Conservation (phyloP, 2,888 invertebrate genomes). For the Digitonthophagus gazella region DNA sequence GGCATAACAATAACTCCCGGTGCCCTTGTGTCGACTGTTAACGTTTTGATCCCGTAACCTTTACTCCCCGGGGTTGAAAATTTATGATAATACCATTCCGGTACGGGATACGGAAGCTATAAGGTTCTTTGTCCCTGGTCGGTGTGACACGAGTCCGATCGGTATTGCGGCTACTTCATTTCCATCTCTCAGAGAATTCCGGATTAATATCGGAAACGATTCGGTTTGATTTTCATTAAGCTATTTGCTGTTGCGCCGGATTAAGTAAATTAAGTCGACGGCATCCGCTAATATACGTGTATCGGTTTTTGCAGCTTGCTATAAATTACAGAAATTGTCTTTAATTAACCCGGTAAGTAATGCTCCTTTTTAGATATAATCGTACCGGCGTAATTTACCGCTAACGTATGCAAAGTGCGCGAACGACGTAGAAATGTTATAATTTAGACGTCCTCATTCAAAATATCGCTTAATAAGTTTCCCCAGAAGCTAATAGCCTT, state of each 20-base stretch:
- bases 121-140: conserved; percentile 7
- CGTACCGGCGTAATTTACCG: background rate
- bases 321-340: background rate
- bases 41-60: conserved; percentile 32
- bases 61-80: conserved; percentile 31
- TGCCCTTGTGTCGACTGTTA: conserved; percentile 18
- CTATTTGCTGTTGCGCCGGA: background rate
- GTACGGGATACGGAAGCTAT: conserved; percentile 15
- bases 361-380: background rate
- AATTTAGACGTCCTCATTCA: background rate
- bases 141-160: conserved; percentile 10
- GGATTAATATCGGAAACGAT: too few species aligned
- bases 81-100: conserved; percentile 16
- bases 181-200: too few species aligned
- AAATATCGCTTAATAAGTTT: background rate
- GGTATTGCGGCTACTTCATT: background rate
- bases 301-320: background rate
- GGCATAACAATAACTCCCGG: conserved; percentile 41
- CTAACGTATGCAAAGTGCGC: background rate
- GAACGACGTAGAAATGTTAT: background rate
- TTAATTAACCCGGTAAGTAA: background rate
- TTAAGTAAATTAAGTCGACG: background rate
- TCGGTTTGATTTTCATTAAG: background rate
- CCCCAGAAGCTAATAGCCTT: background rate
- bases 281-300: background rate